Evolutionary conservation across 2,113 vertebrate species (phyloP).

Genomic region (Catharus bicknelli): DNA sequence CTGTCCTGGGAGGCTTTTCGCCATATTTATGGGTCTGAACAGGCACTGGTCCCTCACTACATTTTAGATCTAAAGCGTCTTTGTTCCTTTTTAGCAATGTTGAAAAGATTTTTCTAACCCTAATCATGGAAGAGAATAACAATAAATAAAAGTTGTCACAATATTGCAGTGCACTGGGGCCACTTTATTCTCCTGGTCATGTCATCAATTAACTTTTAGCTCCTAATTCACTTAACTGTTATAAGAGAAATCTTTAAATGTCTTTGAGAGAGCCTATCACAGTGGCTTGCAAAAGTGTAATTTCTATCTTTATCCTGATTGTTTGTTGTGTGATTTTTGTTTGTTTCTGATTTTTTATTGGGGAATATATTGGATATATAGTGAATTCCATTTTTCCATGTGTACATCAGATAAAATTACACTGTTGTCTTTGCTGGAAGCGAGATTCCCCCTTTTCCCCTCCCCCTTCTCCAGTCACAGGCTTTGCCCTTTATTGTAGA

Average conservation of each 20-base stretch:
- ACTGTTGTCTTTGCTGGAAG: constrained; percentile 49
- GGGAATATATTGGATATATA: constrained; percentile 12
- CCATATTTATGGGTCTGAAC: not conserved
- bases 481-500: constrained; percentile 44
- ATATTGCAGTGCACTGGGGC: not conserved
- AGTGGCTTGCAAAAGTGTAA: not conserved
- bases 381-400: not conserved
- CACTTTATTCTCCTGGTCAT: not conserved
- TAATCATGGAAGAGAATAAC: fast-evolving
- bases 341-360: not conserved
- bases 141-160: not conserved
- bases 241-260: not conserved
- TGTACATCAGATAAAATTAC: constrained; percentile 43
- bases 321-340: not conserved
- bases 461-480: not conserved
- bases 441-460: constrained; percentile 22
- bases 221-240: not conserved
- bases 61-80: not conserved
- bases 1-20: not conserved
- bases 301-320: not conserved
- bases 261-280: not conserved
- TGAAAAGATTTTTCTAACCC: not conserved
- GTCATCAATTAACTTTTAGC: not conserved
- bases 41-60: not conserved
- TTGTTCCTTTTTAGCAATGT: not conserved